phyloP scores from a whole-genome alignment of 1,140 invertebrate genomes.

The Babylonia areolata region DNA sequence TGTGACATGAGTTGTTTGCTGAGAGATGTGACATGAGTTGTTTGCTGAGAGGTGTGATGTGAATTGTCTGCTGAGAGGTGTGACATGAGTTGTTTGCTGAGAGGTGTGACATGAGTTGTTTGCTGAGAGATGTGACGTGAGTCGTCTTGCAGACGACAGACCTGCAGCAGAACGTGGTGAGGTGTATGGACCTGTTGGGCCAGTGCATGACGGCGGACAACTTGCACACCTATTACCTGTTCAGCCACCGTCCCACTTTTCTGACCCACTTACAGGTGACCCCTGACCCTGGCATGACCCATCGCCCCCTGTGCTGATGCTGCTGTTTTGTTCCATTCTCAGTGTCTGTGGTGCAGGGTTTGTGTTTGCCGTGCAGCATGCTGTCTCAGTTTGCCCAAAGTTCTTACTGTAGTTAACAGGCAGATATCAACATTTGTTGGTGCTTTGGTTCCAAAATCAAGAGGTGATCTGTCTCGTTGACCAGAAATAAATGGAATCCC shows the following conservation, averaged over 20 bases:
- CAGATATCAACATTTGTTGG: neutral
- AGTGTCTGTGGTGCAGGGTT: neutral
- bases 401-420: neutral
- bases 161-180: slow-evolving; percentile 70
- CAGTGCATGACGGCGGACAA: slow-evolving; percentile 70
- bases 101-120: too few species aligned
- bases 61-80: too few species aligned
- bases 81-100: too few species aligned
- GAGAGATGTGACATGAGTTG: neutral
- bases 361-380: neutral
- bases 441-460: neutral
- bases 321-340: neutral
- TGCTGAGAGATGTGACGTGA: too few species aligned
- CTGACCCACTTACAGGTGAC: slow-evolving; percentile 70
- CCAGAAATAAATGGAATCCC: too few species aligned
- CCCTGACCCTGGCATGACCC: neutral
- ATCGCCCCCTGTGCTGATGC: neutral
- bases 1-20: too few species aligned
- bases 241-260: slow-evolving; percentile 65
- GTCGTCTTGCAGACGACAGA: slow-evolving; percentile 62
- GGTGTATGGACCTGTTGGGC: slow-evolving; percentile 73
- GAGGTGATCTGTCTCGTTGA: too few species aligned
- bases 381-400: neutral
- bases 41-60: too few species aligned
- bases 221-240: slow-evolving; percentile 57